Percentiles rank a stretch among this genome's conserved stretches.
Conservation (phyloP, 2,888 invertebrate genomes). For the Eupithecia subumbrata region DNA sequence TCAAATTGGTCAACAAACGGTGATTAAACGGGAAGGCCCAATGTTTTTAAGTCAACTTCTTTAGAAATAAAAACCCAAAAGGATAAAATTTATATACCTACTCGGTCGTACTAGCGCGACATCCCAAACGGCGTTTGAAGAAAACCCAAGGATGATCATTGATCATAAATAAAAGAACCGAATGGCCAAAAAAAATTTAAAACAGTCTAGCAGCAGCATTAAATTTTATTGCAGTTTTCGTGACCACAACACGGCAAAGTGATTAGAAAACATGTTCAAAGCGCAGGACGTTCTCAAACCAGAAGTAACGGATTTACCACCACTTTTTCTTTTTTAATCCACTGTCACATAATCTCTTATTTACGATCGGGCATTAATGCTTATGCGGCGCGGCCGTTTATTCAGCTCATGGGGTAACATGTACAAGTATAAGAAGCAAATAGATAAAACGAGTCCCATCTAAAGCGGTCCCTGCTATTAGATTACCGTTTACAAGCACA, state of each 20-base stretch:
- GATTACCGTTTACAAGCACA: conserved; percentile 39
- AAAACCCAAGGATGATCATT: too few species aligned
- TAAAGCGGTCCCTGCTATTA: conserved; percentile 39
- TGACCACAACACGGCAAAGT: conserved; percentile 10
- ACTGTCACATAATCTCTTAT: conserved; percentile 37
- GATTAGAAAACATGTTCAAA: conserved; percentile 37
- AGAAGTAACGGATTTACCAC: conserved; percentile 39
- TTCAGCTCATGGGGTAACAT: conserved; percentile 27
- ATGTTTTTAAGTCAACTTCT: not conserved
- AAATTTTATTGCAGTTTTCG: conserved; percentile 9
- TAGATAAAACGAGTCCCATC: conserved; percentile 43
- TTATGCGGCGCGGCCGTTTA: conserved; percentile 25
- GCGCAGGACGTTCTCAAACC: conserved; percentile 33
- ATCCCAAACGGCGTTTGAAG: too few species aligned
- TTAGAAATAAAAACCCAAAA: not conserved
- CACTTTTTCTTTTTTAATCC: conserved; percentile 40
- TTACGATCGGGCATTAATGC: conserved; percentile 30
- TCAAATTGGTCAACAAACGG: not conserved
- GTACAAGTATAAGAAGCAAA: not conserved
- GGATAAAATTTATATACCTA: not conserved
- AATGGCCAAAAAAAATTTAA: not conserved
- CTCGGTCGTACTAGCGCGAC: not conserved
- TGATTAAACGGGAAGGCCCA: not conserved
- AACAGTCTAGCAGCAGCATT: not conserved
- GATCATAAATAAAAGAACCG: not conserved